A percentile compares a stretch with the other conserved stretches of the same genome.
Conservation (phyloP, 2,113 vertebrate species). For the Takifugu bimaculatus region DNA sequence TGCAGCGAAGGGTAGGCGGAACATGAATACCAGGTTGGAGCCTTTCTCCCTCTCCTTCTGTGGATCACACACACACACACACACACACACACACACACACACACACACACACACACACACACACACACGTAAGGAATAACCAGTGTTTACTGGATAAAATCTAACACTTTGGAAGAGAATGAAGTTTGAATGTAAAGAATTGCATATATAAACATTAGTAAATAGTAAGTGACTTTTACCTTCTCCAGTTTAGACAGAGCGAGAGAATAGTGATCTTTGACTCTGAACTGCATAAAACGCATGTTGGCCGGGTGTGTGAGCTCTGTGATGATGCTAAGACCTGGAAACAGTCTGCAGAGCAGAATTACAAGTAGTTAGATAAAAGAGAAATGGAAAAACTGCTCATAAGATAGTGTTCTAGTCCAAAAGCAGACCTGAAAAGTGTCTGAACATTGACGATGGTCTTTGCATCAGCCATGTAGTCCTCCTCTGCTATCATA, state of each 20-base stretch:
- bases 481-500: conserved; percentile 83
- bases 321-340: conserved; percentile 82
- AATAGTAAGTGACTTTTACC: conserved; percentile 57
- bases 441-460: conserved; percentile 83
- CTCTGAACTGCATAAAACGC: conserved; percentile 85
- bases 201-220: background rate
- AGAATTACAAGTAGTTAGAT: background rate
- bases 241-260: conserved; percentile 83
- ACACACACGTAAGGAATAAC: too few species aligned
- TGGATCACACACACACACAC: conserved; percentile 33
- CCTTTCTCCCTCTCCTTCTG: conserved; percentile 83
- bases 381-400: background rate
- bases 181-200: background rate
- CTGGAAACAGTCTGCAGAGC: conserved; percentile 77
- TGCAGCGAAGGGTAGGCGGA: conserved; percentile 81
- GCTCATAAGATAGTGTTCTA: background rate
- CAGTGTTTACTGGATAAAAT: background rate
- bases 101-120: background rate
- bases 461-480: conserved; percentile 83
- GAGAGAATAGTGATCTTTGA: conserved; percentile 81
- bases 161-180: background rate
- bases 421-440: conserved; percentile 68
- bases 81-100: conserved; percentile 2
- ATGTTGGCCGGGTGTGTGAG: conserved; percentile 84
- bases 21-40: conserved; percentile 84